These are phyloP conservation scores for Mormyrops boulengeri DNA, from an alignment of 2,797 vertebrate species.

Conservation along the genomic window DNA sequence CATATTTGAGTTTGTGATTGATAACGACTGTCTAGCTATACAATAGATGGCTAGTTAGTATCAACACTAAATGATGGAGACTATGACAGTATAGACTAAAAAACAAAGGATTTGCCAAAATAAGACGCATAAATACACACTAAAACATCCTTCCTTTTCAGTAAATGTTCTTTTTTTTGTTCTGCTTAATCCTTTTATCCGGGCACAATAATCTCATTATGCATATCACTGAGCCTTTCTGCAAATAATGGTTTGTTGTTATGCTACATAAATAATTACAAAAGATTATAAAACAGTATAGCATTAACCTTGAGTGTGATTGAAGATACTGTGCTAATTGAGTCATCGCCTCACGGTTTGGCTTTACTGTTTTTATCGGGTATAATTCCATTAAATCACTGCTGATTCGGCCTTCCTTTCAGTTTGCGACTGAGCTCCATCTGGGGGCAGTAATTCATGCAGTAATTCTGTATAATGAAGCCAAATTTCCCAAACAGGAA, in stretches of 20 bases:
- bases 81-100: not conserved
- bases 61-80: not conserved
- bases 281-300: not conserved
- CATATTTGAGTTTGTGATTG: not conserved
- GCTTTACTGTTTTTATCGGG: not conserved
- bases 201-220: not conserved
- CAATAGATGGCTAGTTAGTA: not conserved
- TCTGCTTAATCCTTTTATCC: not conserved
- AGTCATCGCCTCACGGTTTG: not conserved
- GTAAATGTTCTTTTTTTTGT: not conserved
- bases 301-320: slow-evolving; percentile 1
- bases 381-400: not conserved
- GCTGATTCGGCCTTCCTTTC: not conserved
- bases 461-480: not conserved
- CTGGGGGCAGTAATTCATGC: not conserved
- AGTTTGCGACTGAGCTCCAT: not conserved
- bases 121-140: not conserved
- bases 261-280: not conserved
- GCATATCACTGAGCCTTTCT: not conserved
- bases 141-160: not conserved
- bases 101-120: not conserved
- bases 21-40: not conserved
- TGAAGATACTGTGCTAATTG: not conserved
- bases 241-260: not conserved
- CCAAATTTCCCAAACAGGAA: not conserved